Conservation (phyloP, 1,140 invertebrate genomes). For the Drosophila sp. region DNA sequence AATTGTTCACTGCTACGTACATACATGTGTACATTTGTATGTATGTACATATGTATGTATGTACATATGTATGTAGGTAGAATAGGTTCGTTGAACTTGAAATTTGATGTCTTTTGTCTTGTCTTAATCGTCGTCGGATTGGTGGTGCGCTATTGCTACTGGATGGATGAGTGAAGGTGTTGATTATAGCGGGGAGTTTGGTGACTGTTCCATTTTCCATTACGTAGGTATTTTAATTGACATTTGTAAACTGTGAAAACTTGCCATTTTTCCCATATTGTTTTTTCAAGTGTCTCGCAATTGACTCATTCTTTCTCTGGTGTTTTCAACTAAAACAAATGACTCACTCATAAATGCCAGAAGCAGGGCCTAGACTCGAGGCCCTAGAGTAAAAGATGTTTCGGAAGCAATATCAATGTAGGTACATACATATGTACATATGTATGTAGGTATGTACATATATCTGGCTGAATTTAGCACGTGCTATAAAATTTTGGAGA, state of each 20-base stretch:
- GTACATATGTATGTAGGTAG: neutral
- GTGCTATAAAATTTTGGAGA: constrained; percentile 5
- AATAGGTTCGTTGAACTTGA: constrained; percentile 45
- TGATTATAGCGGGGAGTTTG: neutral
- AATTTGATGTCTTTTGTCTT: constrained; percentile 40
- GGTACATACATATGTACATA: neutral
- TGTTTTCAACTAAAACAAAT: constrained; percentile 35
- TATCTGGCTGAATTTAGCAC: constrained; percentile 25
- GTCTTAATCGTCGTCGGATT: constrained; percentile 12
- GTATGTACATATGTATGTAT: neutral
- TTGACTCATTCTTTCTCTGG: constrained; percentile 48
- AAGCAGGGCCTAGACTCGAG: neutral
- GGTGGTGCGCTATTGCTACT: neutral
- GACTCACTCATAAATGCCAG: constrained; percentile 32
- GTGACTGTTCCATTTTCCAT: constrained; percentile 4
- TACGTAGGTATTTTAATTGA: constrained; percentile 53
- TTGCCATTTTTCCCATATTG: constrained; percentile 1
- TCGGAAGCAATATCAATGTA: neutral
- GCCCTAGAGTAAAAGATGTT: neutral
- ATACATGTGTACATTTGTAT: neutral
- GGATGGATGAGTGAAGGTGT: neutral
- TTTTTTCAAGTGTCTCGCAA: constrained; percentile 21
- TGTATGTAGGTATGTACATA: neutral
- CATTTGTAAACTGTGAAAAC: constrained; percentile 17
- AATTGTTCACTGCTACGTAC: neutral